These are phyloP conservation scores for Anodontia alba DNA, from an alignment of 2,888 invertebrate species.

Conservation along the genomic window DNA sequence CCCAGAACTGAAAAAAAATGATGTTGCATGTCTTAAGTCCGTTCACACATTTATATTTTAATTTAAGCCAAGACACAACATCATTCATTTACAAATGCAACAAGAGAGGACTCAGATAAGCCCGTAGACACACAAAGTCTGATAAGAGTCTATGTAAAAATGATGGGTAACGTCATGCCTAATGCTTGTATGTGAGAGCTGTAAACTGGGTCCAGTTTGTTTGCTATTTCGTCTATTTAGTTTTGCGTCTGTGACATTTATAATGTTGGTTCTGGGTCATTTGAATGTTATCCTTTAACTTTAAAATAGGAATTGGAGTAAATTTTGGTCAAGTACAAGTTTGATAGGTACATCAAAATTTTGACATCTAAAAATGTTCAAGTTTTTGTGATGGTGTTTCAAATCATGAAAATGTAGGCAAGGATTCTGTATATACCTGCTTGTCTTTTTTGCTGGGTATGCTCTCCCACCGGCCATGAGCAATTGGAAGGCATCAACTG, in stretches of 20 bases:
- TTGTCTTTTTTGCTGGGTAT: not conserved
- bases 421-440: not conserved
- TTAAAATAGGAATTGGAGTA: not conserved
- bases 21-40: not conserved
- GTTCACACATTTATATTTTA: not conserved
- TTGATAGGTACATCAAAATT: not conserved
- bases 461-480: not conserved
- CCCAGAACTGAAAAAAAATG: not conserved
- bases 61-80: not conserved
- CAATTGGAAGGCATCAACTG: conserved; percentile 1
- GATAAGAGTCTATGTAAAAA: too few relatives aligned
- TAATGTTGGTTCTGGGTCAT: too few relatives aligned
- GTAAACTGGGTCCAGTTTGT: too few relatives aligned
- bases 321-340: not conserved
- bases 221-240: too few relatives aligned
- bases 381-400: too few relatives aligned
- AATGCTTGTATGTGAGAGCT: too few relatives aligned
- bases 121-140: too few relatives aligned
- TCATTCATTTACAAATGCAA: too few relatives aligned
- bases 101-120: not conserved
- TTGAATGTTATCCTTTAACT: not conserved
- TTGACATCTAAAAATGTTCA: not conserved
- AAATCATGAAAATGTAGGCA: too few relatives aligned
- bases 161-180: too few relatives aligned
- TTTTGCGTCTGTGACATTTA: too few relatives aligned